Evolutionary conservation across 2,888 invertebrate genomes (phyloP), one percentile per base, ranked within the genome.

Genomic region (Parapristionchus giblindavisi): DNA sequence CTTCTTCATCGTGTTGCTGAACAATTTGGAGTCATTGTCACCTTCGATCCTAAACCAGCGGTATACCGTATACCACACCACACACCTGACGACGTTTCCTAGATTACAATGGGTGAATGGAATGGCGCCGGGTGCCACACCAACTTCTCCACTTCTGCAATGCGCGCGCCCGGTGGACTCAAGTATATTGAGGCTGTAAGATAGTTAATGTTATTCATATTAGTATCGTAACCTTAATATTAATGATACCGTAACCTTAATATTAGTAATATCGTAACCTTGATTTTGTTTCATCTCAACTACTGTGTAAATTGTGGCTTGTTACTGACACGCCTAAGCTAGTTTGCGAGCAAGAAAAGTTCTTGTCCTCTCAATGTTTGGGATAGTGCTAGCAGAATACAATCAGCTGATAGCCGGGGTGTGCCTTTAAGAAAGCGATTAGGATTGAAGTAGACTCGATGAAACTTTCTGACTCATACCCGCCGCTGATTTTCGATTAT

Each of bases 111-210:
- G 78, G 85, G 85, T 27, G 93, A 94, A 88, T 96, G 95, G 95
- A 96, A 96, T 88, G 95, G 95, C 2, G 94, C 97, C 66, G 97
- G 97, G 0, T 96, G 95, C 0, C 96, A 97, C 89, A 94, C 94
- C 75, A 98, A 98, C 90, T 96, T 95, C 90, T 96, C 96, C 17
- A 97, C 96, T 0, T 92, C 93, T 88, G 91, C 91, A 43, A 97
- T 96, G 96, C 91, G 97, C 68, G 76, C 72, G 14, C 77, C 78
- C 3, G 84, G 83, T 8, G 85, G 85, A 17, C 48, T 84, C 14
- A 78, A 77, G 34, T 82, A 77, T 51, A 84, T 85, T 61, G 77
- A 84, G 58, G 74, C 72, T n/a, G 78, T 76, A n/a, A n/a, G n/a
- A n/a, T n/a, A n/a, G 72, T 70, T 51, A 61, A 17, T 34, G 6